Conservation (phyloP, 2,888 invertebrate genomes). For the Lepidochrysops patricia region DNA sequence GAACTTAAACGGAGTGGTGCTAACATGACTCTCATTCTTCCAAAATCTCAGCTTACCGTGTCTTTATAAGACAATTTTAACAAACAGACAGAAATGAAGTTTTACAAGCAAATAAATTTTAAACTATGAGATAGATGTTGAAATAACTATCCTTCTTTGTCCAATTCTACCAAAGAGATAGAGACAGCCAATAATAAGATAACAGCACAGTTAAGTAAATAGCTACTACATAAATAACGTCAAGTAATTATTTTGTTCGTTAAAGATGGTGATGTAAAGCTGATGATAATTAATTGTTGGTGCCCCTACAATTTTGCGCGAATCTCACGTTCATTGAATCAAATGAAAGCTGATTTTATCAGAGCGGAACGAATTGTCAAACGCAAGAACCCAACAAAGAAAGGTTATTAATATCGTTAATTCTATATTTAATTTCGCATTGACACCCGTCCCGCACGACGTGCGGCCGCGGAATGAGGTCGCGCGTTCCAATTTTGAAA, state of each 20-base stretch:
- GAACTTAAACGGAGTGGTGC: too few relatives aligned
- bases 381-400: conserved; percentile 4
- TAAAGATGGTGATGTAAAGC: not conserved
- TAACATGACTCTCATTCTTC: too few relatives aligned
- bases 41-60: too few relatives aligned
- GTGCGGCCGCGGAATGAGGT: conserved; percentile 59
- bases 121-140: too few relatives aligned
- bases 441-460: conserved; percentile 44
- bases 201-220: too few relatives aligned
- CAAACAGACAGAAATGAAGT: too few relatives aligned
- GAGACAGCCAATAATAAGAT: too few relatives aligned
- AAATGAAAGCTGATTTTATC: conserved; percentile 65
- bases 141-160: too few relatives aligned
- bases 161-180: too few relatives aligned
- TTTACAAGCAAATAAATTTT: too few relatives aligned
- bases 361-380: conserved; percentile 43
- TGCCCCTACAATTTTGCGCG: not conserved
- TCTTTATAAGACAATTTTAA: too few relatives aligned
- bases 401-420: conserved; percentile 21
- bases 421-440: conserved; percentile 46
- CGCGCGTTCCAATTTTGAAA: conserved; percentile 66
- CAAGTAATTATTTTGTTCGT: not conserved
- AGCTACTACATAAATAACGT: too few relatives aligned
- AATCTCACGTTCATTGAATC: conserved; percentile 38
- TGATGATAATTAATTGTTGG: not conserved